Base-by-base conservation (phyloP, 2,797 vertebrate species). In the Acipenser ruthenus region DNA sequence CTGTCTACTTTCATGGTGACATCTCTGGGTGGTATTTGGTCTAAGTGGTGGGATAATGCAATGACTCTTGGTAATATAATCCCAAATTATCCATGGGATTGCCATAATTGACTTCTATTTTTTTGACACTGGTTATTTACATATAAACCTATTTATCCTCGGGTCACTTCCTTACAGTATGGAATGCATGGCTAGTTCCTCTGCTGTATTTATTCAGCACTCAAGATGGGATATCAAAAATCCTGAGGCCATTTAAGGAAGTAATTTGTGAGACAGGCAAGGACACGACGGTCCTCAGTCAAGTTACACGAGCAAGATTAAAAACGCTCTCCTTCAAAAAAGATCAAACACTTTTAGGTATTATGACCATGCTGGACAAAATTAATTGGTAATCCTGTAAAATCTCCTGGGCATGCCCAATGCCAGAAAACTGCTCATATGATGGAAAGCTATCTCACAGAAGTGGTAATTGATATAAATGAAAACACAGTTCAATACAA, bases 401-500 rank as follows among this genome's bases (percentile, higher is more conserved):
- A 60, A 12, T 60, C 4, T 60, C 59, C 13, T 60, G 59, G 59
- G 59, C 12, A 60, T 10, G 8, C 59, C 59, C 59, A 13, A 23
- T 60, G 59, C 59, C 59, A n/a, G 6, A 60, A 8, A 60, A n/a
- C 59, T 13, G 59, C 12, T 60, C 10, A 13, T 18, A 23, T 60
- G 18, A 60, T 60, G 11, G 59, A 60, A 60, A 18, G 59, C 59
- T 60, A 60, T 60, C 59, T 8, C 12, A 6, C 51, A 12, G 18
- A 60, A 60, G 59, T 60, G 18, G 59, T 60, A 60, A 60, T 60
- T 60, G 59, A 13, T 60, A 60, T 60, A 60, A 60, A 60, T 60
- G 59, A 60, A 60, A 60, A 60, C 59, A 60, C 59, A 60, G 59
- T 60, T 60, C 59, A 60, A 60, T 60, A 60, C 59, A 60, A n/a